These are phyloP conservation scores for Lomographa bimaculata DNA, from an alignment of 2,888 invertebrate genomes.

Conservation along the genomic window DNA sequence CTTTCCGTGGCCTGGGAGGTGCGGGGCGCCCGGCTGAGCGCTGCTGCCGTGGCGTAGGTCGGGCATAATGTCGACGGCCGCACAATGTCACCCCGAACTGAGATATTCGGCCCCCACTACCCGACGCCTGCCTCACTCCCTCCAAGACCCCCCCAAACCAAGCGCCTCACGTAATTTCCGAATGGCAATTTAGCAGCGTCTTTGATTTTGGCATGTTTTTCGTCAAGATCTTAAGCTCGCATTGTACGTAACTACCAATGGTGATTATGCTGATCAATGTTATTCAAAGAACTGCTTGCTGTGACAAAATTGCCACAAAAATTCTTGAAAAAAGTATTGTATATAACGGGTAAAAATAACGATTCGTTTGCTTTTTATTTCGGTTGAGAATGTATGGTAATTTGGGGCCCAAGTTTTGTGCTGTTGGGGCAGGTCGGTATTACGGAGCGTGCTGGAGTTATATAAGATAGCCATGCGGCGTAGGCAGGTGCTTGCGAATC, in stretches of 20 bases:
- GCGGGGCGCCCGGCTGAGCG: conserved; percentile 45
- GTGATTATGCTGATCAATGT: too few species aligned
- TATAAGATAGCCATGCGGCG: conserved; percentile 55
- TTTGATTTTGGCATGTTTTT: conserved; percentile 40
- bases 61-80: conserved; percentile 74
- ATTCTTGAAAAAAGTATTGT: too few species aligned
- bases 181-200: conserved; percentile 50
- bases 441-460: conserved; percentile 40
- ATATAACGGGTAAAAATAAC: conserved; percentile 3
- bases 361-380: conserved; percentile 1
- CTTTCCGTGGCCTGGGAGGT: conserved; percentile 54
- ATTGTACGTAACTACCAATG: too few species aligned
- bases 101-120: conserved; percentile 58
- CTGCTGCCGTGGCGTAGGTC: conserved; percentile 70
- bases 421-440: conserved; percentile 60
- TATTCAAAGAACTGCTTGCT: too few species aligned
- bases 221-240: conserved; percentile 4
- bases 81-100: conserved; percentile 76
- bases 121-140: conserved; percentile 35
- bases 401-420: conserved; percentile 31
- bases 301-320: too few species aligned
- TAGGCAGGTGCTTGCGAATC: conserved; percentile 63
- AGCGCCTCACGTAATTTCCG: conserved; percentile 62
- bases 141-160: conserved; percentile 37
- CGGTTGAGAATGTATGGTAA: conserved; percentile 14